Percentiles rank a stretch among this genome's conserved stretches.
These are phyloP conservation scores for Clivina fossor DNA, from an alignment of 2,888 invertebrate genomes.

Conservation along the genomic window DNA sequence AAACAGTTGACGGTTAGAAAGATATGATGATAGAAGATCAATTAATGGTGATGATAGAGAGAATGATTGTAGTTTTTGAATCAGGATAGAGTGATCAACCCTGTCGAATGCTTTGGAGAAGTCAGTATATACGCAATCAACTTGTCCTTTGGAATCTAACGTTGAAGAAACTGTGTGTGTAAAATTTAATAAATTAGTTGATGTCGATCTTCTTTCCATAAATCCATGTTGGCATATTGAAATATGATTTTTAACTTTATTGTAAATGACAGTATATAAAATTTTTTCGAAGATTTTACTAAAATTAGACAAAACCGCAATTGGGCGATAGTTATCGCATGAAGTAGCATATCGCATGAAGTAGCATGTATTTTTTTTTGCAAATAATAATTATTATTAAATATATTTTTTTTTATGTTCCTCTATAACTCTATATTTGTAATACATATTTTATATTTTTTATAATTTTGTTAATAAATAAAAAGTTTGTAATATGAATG, in stretches of 20 bases:
- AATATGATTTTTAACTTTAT: constrained; percentile 23
- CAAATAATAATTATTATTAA: too few relatives aligned
- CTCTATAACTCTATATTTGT: too few relatives aligned
- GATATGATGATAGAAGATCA: too few relatives aligned
- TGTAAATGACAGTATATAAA: constrained; percentile 13
- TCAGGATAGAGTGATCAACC: not conserved
- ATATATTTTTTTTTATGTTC: too few relatives aligned
- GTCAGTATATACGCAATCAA: constrained; percentile 39
- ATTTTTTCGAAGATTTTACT: constrained; percentile 33
- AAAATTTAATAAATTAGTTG: not conserved
- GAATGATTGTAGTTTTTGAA: not conserved
- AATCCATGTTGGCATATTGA: not conserved
- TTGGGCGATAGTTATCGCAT: constrained; percentile 36
- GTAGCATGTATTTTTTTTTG: too few relatives aligned
- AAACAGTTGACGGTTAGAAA: not conserved
- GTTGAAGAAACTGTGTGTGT: constrained; percentile 11
- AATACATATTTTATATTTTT: too few relatives aligned
- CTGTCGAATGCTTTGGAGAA: constrained; percentile 40
- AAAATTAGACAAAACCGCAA: constrained; percentile 29
- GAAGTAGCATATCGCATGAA: too few relatives aligned
- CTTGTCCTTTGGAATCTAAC: constrained; percentile 18
- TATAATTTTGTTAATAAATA: too few relatives aligned
- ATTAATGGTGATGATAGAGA: not conserved
- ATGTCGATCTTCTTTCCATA: not conserved
- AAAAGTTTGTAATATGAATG: too few relatives aligned